Percentiles rank a stretch among this genome's conserved stretches.
phyloP scores from a whole-genome alignment of 2,888 invertebrate genomes.

The Autographa pulchrina region DNA sequence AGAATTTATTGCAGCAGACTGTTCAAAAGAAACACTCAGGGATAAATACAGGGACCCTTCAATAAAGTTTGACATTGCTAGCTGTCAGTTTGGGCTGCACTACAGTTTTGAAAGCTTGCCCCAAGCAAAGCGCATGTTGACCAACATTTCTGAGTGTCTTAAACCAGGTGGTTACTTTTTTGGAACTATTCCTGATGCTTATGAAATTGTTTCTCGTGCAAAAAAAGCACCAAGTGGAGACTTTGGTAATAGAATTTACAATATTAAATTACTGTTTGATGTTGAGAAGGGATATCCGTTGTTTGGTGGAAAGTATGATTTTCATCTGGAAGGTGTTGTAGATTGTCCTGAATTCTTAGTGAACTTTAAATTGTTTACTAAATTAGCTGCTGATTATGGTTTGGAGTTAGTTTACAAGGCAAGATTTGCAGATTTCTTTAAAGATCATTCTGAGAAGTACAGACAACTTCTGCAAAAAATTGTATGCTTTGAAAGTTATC shows the following conservation, averaged over 20 bases:
- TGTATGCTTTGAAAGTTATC: slow-evolving; percentile 95
- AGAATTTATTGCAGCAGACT: slow-evolving; percentile 97
- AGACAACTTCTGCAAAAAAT: slow-evolving; percentile 92
- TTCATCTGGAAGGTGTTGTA: slow-evolving; percentile 98
- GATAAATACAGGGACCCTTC: slow-evolving; percentile 94
- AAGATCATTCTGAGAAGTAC: slow-evolving; percentile 86
- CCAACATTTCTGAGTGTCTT: slow-evolving; percentile 97
- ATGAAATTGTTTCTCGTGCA: slow-evolving; percentile 95
- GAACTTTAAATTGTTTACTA: slow-evolving; percentile 95
- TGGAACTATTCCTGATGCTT: slow-evolving; percentile 98
- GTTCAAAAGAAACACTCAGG: slow-evolving; percentile 94
- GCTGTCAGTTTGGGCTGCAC: slow-evolving; percentile 99
- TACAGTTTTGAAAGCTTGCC: slow-evolving; percentile 97
- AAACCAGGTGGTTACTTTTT: slow-evolving; percentile 98
- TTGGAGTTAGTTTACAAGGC: slow-evolving; percentile 92
- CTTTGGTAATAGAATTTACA: slow-evolving; percentile 95
- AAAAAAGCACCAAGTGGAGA: slow-evolving; percentile 88
- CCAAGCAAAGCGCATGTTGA: slow-evolving; percentile 97
- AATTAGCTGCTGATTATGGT: slow-evolving; percentile 92
- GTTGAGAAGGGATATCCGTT: slow-evolving; percentile 92
- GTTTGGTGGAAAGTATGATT: slow-evolving; percentile 99
- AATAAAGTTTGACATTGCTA: slow-evolving; percentile 95
- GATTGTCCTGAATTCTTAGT: slow-evolving; percentile 99
- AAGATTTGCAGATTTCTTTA: slow-evolving; percentile 94
- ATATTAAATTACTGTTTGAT: slow-evolving; percentile 92